Evolutionary conservation across 2,797 vertebrate species (phyloP), one percentile per base, ranked within the genome.

Genomic region (Enteromius trimaculatus): DNA sequence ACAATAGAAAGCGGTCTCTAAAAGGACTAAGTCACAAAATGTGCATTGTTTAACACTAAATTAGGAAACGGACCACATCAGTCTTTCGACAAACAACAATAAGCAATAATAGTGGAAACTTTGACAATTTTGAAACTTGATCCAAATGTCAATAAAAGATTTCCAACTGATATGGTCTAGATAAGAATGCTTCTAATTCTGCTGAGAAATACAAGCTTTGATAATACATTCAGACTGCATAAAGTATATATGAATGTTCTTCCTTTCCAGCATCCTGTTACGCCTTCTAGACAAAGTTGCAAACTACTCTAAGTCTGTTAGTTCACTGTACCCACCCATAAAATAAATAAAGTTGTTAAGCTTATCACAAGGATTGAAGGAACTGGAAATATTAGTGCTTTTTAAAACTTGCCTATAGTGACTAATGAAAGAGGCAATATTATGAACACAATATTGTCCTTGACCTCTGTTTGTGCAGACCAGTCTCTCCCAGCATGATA

Each of bases 341-440:
- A 84, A 84, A 70, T 76, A 78, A 88, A 88, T 6, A 86, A 29
- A 74, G 55, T 29, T 2, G 16, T 77, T 80, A 44, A 82, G 64
- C 39, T 68, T 64, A 60, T 74, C 26, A 29, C 44, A 44, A 79
- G 17, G 65, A 81, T 10, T 34, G 6, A 29, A n/a, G 26, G 64
- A 80, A 23, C 37, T 17, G 2, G 53, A n/a, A 79, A 77, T 3
- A 62, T 10, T 2, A 79, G 14, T 26, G 13, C 31, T 51, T 37
- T 71, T 51, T 17, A 64, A 72, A 74, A 42, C 70, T 49, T 34
- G 66, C 2, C 0, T 44, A 11, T 66, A 21, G 1, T 17, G 51
- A 21, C 37, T 39, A 9, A n/a, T 62, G 58, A 29, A 14, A 44
- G 72, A 34, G 39, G 19, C 1, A 11, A 55, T 53, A 49, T 34